Percentiles rank a stretch among this genome's conserved stretches.
These are phyloP conservation scores for Aleiodes sp. DNA, from an alignment of 1,140 invertebrate species.

Conservation along the genomic window DNA sequence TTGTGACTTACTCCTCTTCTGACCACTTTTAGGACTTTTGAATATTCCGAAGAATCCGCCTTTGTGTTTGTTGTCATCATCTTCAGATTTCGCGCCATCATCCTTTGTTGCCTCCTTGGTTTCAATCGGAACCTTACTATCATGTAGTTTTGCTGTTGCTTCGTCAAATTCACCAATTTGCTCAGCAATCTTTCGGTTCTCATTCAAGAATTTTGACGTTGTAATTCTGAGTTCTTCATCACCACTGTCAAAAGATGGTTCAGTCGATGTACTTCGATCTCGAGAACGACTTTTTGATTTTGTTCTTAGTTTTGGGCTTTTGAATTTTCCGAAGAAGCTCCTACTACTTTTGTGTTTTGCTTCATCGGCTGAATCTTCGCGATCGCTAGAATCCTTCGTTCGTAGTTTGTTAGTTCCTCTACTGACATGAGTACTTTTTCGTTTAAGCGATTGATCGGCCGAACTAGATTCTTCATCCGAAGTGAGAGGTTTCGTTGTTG, in stretches of 20 bases:
- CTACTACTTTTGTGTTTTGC: slow-evolving; percentile 42
- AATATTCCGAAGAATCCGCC: slow-evolving; percentile 43
- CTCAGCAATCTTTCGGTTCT: slow-evolving; percentile 41
- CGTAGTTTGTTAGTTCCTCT: neutral
- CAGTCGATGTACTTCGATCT: slow-evolving; percentile 46
- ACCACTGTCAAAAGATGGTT: slow-evolving; percentile 40
- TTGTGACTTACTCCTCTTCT: slow-evolving; percentile 44
- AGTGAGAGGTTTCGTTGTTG: neutral
- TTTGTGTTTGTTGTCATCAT: slow-evolving; percentile 32
- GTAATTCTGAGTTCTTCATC: slow-evolving; percentile 44
- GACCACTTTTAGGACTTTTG: slow-evolving; percentile 43
- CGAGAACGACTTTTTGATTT: slow-evolving; percentile 49
- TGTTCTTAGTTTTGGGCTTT: slow-evolving; percentile 50
- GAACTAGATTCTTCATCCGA: neutral
- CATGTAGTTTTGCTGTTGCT: neutral
- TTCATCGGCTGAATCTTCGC: slow-evolving; percentile 22
- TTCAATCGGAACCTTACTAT: neutral
- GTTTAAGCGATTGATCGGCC: slow-evolving; percentile 31
- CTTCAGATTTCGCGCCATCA: slow-evolving; percentile 20
- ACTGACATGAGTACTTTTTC: neutral
- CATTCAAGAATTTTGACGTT: slow-evolving; percentile 44
- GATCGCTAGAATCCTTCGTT: slow-evolving; percentile 17
- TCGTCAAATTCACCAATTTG: neutral
- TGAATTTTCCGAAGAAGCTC: slow-evolving; percentile 55
- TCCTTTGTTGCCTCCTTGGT: slow-evolving; percentile 4